These are phyloP conservation scores for Diorhabda carinulata DNA, from an alignment of 1,140 invertebrate species.

Conservation along the genomic window DNA sequence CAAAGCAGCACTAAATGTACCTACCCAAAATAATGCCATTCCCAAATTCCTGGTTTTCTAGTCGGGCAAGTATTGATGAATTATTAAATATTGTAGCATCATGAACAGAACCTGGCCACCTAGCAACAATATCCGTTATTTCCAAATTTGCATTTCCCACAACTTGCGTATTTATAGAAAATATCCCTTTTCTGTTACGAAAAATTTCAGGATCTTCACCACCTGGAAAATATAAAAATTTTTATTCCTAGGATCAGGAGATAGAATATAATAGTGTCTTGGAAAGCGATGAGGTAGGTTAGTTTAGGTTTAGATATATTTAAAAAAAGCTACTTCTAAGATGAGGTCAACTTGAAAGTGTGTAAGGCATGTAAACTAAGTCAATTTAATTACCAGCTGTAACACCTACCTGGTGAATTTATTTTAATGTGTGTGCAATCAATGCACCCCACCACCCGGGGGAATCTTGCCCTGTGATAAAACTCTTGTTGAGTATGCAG, in stretches of 20 bases:
- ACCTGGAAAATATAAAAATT: neutral
- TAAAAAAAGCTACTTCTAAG: no score
- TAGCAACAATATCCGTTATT: conserved; percentile 40
- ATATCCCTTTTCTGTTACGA: conserved; percentile 42
- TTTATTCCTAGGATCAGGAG: no score
- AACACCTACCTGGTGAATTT: conserved; percentile 1
- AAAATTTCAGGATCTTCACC: conserved; percentile 36
- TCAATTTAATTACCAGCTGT: neutral
- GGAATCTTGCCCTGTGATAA: no score
- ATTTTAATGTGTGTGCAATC: conserved; percentile 12
- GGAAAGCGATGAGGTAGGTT: neutral
- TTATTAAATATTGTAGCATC: conserved; percentile 40
- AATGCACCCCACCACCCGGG: neutral
- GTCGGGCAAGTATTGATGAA: neutral
- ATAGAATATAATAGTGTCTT: conserved; percentile 2
- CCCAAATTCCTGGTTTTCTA: no score
- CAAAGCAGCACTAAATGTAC: no score
- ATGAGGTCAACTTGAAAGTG: no score
- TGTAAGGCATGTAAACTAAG: no score
- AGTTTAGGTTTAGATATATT: no score
- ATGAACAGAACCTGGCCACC: conserved; percentile 42
- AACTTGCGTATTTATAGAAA: conserved; percentile 44
- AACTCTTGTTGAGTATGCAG: no score
- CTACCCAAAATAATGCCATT: no score
- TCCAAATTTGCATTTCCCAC: conserved; percentile 32